Base-by-base conservation (phyloP, 2,113 vertebrate genomes). In the Jaculus jaculus region DNA sequence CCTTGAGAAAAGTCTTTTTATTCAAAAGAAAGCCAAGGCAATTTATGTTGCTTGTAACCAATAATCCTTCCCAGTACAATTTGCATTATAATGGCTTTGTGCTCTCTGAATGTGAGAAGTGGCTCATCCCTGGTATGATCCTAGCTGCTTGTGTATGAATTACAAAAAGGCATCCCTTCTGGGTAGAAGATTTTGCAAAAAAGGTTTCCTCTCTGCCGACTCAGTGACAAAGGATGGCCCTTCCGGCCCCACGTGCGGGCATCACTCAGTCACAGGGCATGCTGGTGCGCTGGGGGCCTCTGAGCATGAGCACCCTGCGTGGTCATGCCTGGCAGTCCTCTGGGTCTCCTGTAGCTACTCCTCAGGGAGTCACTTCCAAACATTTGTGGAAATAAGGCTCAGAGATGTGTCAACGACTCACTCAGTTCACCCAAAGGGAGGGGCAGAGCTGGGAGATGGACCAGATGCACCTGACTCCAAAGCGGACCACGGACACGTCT, bases 1-100 rank as follows among this genome's bases (percentile, higher is more conserved):
- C 42, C 39, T 84, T 89, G 54, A 68, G 63, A 71, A 79, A 91
- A 83, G 54, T 51, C 51, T 6, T 83, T 73, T 79, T 37, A 30
- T 7, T n/a, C 13, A 1, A 63, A 79, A 73, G 65, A 87, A 32
- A 89, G 42, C 69, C 58, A 34, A 79, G n/a, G 6, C n/a, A 34
- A 63, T 37, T 82, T 87, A 72, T 90, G 61, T 87, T 87, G 60
- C 78, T 86, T 80, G 26, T 73, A 75, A 66, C 68, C 66, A 80
- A 87, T 20, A 87, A 51, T 39, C 23, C 79, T 84, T 30, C 30
- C n/a, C 23, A 24, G 78, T n/a, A 24, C 4, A 63, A 63, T 78
- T 7, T 47, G n/a, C 34, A 71, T 90, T 47, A 37, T n/a, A 60
- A 34, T 58, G 61, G 72, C 30, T 30, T 28, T 32, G 58, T 79